Base-by-base conservation (phyloP, 2,888 invertebrate genomes). In the Linyphia triangularis region DNA sequence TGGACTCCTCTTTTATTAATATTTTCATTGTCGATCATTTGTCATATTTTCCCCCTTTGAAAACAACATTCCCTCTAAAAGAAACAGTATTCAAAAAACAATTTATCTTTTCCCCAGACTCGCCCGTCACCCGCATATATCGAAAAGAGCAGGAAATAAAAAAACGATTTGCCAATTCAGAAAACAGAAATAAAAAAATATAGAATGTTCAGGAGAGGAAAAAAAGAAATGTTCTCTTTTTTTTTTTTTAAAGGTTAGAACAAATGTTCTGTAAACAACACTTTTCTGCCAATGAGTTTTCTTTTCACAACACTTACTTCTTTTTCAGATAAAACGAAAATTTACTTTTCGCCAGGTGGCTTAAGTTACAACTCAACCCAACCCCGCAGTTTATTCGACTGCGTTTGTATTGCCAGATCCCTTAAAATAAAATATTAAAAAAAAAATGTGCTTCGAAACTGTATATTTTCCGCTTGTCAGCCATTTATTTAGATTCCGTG, bases 11-110 rank as follows among this genome's bases (percentile, higher is more conserved):
- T 78, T 78, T 78, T 85, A 85, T 85, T 85, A 78, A 70, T 85
- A 78, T 78, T 85, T 85, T 85, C 85, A 75, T 63, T 85, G 78
- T 65, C 85, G 85, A 85, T 85, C 85, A 79, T 85, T 85, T 85
- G 85, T 85, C 85, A 85, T 69, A 59, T 65, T 67, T 85, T 33
- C 40, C 78, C 57, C 78, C 69, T 85, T 78, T 78, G 70, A 70
- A 85, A 85, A 77, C 78, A 77, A 77, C 61, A 77, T 85, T 43
- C 78, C 40, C 33, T 70, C 70, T 24, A 37, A 75, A 84, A 67
- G 78, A 70, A 61, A 61, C 40, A 63, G 73, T 63, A 63, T 82
- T 82, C 63, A 79, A 78, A 85, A 77, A 79, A 79, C 85, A 69
- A 81, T 86, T 86, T 67, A 86, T 86, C 73, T 85, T 81, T 75